Evolutionary conservation across 2,113 vertebrate species (phyloP).

Genomic region (Puntigrus tetrazona): DNA sequence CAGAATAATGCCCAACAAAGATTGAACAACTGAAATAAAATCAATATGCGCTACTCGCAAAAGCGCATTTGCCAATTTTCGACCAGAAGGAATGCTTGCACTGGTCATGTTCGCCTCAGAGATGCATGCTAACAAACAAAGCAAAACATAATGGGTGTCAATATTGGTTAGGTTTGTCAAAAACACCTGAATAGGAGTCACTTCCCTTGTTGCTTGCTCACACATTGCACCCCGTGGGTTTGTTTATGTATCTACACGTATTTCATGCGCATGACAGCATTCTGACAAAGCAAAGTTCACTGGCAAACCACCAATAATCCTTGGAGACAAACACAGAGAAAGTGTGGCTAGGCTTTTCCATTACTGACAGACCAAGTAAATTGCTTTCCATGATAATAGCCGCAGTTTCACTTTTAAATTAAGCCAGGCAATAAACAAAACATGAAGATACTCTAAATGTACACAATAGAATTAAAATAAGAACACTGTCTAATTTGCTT

Average conservation of each 20-base stretch:
- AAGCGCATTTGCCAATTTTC: background rate
- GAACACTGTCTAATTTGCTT: slow-evolving; percentile 15
- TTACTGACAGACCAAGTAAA: slow-evolving; percentile 37
- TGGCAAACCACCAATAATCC: slow-evolving; percentile 18
- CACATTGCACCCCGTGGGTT: background rate
- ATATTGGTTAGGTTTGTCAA: background rate
- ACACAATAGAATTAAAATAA: slow-evolving; percentile 29
- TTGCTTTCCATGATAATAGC: slow-evolving; percentile 37
- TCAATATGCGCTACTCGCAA: slow-evolving; percentile 12
- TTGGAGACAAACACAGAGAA: slow-evolving; percentile 20
- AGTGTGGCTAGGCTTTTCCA: background rate
- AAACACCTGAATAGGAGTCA: slow-evolving; percentile 2
- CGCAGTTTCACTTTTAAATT: slow-evolving; percentile 35
- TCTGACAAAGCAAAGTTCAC: slow-evolving; percentile 23
- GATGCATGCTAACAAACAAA: slow-evolving; percentile 26
- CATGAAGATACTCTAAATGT: slow-evolving; percentile 9
- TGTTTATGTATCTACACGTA: background rate
- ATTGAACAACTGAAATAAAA: slow-evolving; percentile 23
- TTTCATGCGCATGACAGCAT: background rate
- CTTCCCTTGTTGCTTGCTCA: background rate
- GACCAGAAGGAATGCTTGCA: background rate
- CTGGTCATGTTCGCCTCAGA: background rate
- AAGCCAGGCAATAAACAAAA: slow-evolving; percentile 27
- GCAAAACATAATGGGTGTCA: background rate
- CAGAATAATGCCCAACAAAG: background rate